Conservation (phyloP, 2,888 invertebrate genomes). For the Tenthredo distinguenda region DNA sequence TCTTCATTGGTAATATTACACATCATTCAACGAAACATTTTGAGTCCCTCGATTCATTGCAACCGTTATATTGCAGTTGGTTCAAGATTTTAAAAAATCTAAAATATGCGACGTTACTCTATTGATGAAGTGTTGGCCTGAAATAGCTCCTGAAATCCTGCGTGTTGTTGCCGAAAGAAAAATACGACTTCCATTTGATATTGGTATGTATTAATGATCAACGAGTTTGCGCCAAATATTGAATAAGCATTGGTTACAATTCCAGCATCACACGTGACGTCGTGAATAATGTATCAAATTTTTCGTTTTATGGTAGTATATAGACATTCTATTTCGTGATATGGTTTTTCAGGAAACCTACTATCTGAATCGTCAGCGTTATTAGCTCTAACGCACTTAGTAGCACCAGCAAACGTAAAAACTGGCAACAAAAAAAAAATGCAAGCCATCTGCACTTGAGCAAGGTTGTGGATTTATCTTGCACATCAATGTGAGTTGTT, state of each 20-base stretch:
- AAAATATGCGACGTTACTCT: not conserved
- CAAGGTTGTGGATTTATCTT: constrained; percentile 8
- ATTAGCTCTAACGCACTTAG: not conserved
- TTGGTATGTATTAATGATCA: not conserved
- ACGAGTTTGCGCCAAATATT: not conserved
- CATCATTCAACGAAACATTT: not conserved
- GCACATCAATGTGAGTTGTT: not conserved
- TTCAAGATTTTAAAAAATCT: constrained; percentile 5
- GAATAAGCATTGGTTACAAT: not conserved
- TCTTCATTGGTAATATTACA: constrained; percentile 1
- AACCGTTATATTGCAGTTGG: not conserved
- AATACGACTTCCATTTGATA: not conserved
- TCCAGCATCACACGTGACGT: not conserved
- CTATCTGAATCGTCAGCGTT: not conserved
- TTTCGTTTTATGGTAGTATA: not conserved
- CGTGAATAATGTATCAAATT: not conserved
- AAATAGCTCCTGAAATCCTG: constrained; percentile 4
- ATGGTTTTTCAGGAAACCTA: not conserved
- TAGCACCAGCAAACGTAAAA: not conserved
- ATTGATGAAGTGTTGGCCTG: constrained; percentile 12
- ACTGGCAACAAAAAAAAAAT: constrained; percentile 12
- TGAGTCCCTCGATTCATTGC: not conserved
- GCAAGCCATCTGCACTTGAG: constrained; percentile 9
- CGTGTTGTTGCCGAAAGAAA: not conserved
- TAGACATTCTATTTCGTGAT: not conserved